Conservation (phyloP, 2,113 vertebrate genomes). For the Pimephales promelas region DNA sequence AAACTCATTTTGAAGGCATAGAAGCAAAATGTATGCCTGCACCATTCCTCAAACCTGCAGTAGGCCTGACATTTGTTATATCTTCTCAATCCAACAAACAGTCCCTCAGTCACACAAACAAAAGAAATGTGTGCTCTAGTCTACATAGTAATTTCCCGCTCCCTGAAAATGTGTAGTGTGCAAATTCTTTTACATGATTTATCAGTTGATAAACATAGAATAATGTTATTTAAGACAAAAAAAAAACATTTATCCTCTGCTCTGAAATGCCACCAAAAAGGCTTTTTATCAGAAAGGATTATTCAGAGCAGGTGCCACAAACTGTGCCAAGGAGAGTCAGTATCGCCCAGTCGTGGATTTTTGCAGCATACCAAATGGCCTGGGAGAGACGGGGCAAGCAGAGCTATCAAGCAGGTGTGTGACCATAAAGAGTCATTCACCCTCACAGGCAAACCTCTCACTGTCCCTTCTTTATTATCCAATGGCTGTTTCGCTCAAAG, state of each 20-base stretch:
- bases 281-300: conserved; percentile 55
- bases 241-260: neutral
- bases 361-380: conserved; percentile 74
- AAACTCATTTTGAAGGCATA: neutral
- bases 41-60: neutral
- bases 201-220: conserved; percentile 43
- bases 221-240: conserved; percentile 13
- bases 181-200: conserved; percentile 18
- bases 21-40: neutral
- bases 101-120: neutral
- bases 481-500: conserved; percentile 50
- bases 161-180: neutral
- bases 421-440: conserved; percentile 75
- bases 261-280: conserved; percentile 4
- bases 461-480: conserved; percentile 42
- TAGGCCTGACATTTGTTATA: conserved; percentile 12
- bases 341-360: conserved; percentile 59
- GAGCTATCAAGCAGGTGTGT: conserved; percentile 73
- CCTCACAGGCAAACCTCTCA: conserved; percentile 3
- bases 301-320: conserved; percentile 68
- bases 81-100: conserved; percentile 21
- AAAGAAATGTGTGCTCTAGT: neutral
- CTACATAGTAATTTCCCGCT: conserved; percentile 41
- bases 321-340: conserved; percentile 61
- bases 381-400: conserved; percentile 15